Evolutionary conservation across 2,888 invertebrate genomes (phyloP).

Genomic region (Argyresthia goedartella): DNA sequence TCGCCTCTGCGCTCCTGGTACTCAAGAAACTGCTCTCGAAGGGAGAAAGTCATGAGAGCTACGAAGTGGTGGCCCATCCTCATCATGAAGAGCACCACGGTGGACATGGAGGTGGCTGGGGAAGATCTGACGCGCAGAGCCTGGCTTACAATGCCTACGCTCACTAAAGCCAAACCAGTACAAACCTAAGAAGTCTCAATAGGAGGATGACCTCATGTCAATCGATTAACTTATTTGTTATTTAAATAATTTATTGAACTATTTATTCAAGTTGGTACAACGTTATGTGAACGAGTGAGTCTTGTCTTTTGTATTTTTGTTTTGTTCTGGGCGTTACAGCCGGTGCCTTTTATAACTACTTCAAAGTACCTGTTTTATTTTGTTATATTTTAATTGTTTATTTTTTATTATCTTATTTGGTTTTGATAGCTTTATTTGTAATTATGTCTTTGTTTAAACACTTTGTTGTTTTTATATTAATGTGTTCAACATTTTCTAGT

Average conservation of each 20-base stretch:
- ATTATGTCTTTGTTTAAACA: conserved; percentile 17
- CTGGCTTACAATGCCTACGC: conserved; percentile 80
- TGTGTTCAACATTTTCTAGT: conserved; percentile 38
- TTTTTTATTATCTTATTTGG: conserved; percentile 23
- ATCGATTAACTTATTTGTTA: conserved; percentile 40
- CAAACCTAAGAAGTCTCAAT: conserved; percentile 1
- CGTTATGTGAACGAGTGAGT: conserved; percentile 38
- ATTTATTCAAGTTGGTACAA: conserved; percentile 18
- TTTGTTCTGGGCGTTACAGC: neutral
- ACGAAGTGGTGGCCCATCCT: conserved; percentile 82
- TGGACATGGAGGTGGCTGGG: conserved; percentile 74
- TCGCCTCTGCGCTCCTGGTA: conserved; percentile 79
- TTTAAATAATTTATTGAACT: conserved; percentile 60
- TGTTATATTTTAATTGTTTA: conserved; percentile 17
- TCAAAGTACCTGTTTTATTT: conserved; percentile 42
- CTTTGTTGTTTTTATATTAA: conserved; percentile 22
- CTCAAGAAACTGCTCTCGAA: conserved; percentile 79
- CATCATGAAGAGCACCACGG: conserved; percentile 70
- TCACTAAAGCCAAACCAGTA: conserved; percentile 40
- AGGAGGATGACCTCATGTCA: conserved; percentile 23
- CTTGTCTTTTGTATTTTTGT: conserved; percentile 30
- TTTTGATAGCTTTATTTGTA: conserved; percentile 37
- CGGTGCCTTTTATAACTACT: conserved; percentile 17
- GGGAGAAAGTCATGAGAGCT: conserved; percentile 75
- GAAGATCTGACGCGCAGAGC: conserved; percentile 76